These are phyloP conservation scores for Lagria hirta DNA, from an alignment of 2,888 invertebrate species.

Conservation along the genomic window DNA sequence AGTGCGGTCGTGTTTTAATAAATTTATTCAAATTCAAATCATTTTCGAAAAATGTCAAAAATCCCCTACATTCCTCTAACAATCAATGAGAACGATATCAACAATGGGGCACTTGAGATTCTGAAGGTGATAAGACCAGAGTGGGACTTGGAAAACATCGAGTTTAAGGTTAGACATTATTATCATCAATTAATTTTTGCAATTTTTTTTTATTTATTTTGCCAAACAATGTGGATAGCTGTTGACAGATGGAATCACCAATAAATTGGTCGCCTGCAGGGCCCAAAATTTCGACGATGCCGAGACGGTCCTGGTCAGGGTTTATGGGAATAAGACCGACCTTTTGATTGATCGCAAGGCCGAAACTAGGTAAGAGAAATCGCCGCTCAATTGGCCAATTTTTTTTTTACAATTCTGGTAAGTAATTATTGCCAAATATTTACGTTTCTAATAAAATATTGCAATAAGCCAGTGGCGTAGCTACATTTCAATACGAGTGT, in stretches of 20 bases:
- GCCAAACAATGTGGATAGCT: slow-evolving; percentile 59
- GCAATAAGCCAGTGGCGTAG: no score
- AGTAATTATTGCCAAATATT: no score
- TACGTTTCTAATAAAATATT: no score
- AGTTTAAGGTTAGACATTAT: slow-evolving; percentile 65
- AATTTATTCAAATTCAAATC: no score
- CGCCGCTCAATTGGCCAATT: no score
- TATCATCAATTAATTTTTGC: no score
- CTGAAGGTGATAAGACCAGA: slow-evolving; percentile 68
- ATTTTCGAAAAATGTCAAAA: no score
- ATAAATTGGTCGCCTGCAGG: slow-evolving; percentile 80
- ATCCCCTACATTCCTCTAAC: no score
- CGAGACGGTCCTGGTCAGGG: slow-evolving; percentile 81
- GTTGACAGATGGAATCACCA: slow-evolving; percentile 93
- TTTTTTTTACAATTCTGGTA: no score
- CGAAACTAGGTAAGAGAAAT: slow-evolving; percentile 65
- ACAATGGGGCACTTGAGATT: slow-evolving; percentile 67
- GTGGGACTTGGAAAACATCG: slow-evolving; percentile 67
- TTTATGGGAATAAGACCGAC: slow-evolving; percentile 94
- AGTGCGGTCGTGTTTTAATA: no score
- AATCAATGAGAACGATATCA: slow-evolving; percentile 65
- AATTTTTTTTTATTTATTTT: slow-evolving; percentile 20
- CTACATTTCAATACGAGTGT: no score
- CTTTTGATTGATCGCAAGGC: slow-evolving; percentile 85
- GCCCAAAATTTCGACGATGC: slow-evolving; percentile 52